Evolutionary conservation across 2,113 vertebrate genomes (phyloP).

Genomic region (Catagonus wagneri): DNA sequence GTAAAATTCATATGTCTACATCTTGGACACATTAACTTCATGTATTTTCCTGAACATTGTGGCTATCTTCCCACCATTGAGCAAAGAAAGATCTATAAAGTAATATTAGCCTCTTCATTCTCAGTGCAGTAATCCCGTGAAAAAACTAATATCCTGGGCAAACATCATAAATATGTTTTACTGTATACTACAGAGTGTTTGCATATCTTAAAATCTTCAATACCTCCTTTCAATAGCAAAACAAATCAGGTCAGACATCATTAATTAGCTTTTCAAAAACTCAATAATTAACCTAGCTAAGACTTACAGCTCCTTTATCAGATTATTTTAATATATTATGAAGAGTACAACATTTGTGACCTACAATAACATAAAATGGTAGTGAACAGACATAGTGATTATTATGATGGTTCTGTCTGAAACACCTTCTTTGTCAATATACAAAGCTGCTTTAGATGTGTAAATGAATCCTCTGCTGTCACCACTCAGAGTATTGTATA

Average conservation of each 20-base stretch:
- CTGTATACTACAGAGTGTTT: constrained; percentile 52
- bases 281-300: constrained; percentile 68
- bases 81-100: constrained; percentile 49
- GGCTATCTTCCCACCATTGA: constrained; percentile 1
- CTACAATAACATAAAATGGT: background rate
- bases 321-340: constrained; percentile 43
- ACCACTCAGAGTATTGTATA: background rate
- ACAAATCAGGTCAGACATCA: constrained; percentile 64
- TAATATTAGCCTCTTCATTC: constrained; percentile 64
- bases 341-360: background rate
- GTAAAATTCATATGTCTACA: background rate
- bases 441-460: constrained; percentile 65
- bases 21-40: background rate
- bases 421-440: constrained; percentile 58
- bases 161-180: constrained; percentile 72
- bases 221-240: constrained; percentile 57
- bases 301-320: constrained; percentile 48
- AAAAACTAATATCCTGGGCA: constrained; percentile 71
- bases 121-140: constrained; percentile 47
- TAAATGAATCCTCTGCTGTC: constrained; percentile 55
- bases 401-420: background rate
- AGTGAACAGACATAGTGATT: background rate
- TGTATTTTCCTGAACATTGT: background rate
- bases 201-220: constrained; percentile 79
- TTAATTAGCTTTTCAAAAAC: constrained; percentile 67